Evolutionary conservation across 2,797 vertebrate genomes (phyloP), one percentile per base, ranked within the genome.

Genomic region (Sebastes steindachneri): DNA sequence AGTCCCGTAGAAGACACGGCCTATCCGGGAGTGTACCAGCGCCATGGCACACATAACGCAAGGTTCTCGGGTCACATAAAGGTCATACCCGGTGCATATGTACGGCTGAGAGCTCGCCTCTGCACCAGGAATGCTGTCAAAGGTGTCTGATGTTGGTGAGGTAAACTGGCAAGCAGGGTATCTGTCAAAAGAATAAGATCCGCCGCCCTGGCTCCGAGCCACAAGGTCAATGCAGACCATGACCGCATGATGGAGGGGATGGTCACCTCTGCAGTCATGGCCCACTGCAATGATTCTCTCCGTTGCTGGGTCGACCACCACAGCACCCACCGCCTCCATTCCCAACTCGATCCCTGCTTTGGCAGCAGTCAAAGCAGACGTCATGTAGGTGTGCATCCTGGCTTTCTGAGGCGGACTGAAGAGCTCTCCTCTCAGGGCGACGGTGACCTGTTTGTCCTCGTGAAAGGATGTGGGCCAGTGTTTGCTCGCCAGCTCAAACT

Each of bases 31-130:
- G 77, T 98, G 97, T 1, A 98, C 94, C 59, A 99, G 90, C 1
- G 97, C 97, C 97, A 98, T 99, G 69, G 97, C 95, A 0, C 97
- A 99, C 97, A 99, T 97, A 1, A 95, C 82, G 0, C 97, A 99
- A 0, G 97, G 97, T 68, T 99, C 97, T 0, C 96, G 88, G n/a
- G 97, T 98, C 53, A 99, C 83, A 0, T 97, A 98, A 7, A 98
- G 90, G 80, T 99, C 97, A 0, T 96, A 97, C 1, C 97, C 96
- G 0, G 96, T 98, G 89, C 97, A 99, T 55, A 99, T 96, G 55
- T 98, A 99, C 0, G 97, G 95, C 60, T 90, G 85, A 7, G 72
- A 41, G 5, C 51, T 41, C 2, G 63, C 58, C 58, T 84, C 66
- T 57, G 33, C 29, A 25, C 84, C 69, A 2, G 64, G 4, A 1